Base-by-base conservation (phyloP, 2,888 invertebrate species). In the Megamerina dolium region DNA sequence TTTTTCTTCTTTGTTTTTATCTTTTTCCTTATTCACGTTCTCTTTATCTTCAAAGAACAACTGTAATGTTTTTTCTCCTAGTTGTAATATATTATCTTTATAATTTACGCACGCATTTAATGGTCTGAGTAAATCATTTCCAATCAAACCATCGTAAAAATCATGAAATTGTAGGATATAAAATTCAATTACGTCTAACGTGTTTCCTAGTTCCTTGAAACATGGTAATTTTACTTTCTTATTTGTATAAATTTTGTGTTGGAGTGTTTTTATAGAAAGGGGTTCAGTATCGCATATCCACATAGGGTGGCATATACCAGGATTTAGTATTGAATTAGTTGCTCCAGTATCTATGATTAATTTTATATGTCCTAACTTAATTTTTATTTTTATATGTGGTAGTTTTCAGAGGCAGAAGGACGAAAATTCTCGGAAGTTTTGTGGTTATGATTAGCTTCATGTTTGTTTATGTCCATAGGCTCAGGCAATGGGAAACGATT, bases 271-370 rank as follows among this genome's bases (percentile, higher is more conserved):
- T 19, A 47, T 17, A 3, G 36, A 21, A 10, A 43, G 10, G 13
- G 35, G 39, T 2, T 3, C 14, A 4, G 27, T 36, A 19, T 13
- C 21, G 10, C 10, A 18, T 31, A 26, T 26, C 42, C 43, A 43
- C 31, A 43, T 43, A 8, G 46, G 34, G 41, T 38, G 29, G 17
- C 42, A 50, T 6, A 45, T 30, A 8, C 36, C 40, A 9, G 47
- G 50, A 14, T 46, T 50, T 27, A 42, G 12, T 17, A 44, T 41
- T 9, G 45, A 45, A 30, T 45, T 16, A 5, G 45, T 44, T n/a
- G 48, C 45, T 3, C 46, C 44, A n/a, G 42, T 44, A 27, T 48
- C 41, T 37, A 51, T 46, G 13, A 48, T 37, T 26, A 46, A 43
- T 29, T 51, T 51, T 37, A 46, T 14, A 18, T 9, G 12, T 17